Base-by-base conservation (phyloP, 2,888 invertebrate species). In the Darwinula stevensoni region DNA sequence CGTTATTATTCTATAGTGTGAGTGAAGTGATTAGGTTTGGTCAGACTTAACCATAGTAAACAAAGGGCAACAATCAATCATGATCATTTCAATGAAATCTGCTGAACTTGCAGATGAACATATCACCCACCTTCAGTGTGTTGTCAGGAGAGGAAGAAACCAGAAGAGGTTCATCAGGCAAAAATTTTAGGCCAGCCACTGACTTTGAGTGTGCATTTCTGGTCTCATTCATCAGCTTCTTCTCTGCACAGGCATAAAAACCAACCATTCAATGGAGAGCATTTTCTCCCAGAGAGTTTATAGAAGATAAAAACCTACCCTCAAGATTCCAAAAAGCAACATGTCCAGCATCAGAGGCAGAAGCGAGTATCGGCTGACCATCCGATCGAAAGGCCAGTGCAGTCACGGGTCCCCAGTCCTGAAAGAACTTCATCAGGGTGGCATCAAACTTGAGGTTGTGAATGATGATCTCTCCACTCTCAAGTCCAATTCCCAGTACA, bases 251-350 rank as follows among this genome's bases (percentile, higher is more conserved):
- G 16, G 14, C 6, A 28, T 13, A 13, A 28, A 28, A 28, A 22
- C 9, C 22, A 22, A n/a, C 9, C n/a, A 22, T 22, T 22, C 6
- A 22, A 28, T 13, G n/a, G n/a, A 28, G 28, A 28, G 5, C 6
- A 18, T n/a, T 18, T 18, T 18, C 22, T 18, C n/a, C n/a, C 6
- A 18, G n/a, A 6, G 22, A 18, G 22, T 18, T 18, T n/a, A n/a
- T n/a, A n/a, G n/a, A n/a, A n/a, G n/a, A n/a, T 22, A 14, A 29
- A 18, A 5, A 31, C 29, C 13, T 31, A 26, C 35, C 39, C 44
- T 80, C 76, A 28, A 97, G 57, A 53, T 91, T 69, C 94, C 94
- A 97, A 47, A 91, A 62, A 0, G 80, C 76, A 40, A 94, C 62
- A 44, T 82, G 73, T 0, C 97, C 94, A 29, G 61, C 56, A 4